phyloP scores from a whole-genome alignment of 1,140 invertebrate species.

The Portunus trituberculatus region DNA sequence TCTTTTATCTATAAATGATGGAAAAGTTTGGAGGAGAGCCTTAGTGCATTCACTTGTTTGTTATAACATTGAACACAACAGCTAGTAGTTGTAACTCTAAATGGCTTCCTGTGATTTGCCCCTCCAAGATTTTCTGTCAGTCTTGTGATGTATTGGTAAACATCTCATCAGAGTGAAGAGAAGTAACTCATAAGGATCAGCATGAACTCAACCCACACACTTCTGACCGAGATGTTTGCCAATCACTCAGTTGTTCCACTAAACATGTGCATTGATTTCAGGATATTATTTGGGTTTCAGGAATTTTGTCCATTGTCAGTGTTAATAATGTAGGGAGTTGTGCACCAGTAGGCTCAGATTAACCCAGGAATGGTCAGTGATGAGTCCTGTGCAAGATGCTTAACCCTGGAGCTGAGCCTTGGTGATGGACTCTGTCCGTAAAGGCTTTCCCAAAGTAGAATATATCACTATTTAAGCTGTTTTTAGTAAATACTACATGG shows the following conservation, averaged over 20 bases:
- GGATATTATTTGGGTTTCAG: slow-evolving; percentile 58
- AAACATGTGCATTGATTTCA: slow-evolving; percentile 72
- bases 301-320: slow-evolving; percentile 35
- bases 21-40: background rate
- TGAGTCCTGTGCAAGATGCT: background rate
- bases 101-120: background rate
- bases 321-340: slow-evolving; percentile 42
- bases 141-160: slow-evolving; percentile 42
- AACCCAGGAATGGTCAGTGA: slow-evolving; percentile 33
- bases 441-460: slow-evolving; percentile 11
- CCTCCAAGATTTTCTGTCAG: slow-evolving; percentile 20
- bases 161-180: slow-evolving; percentile 54
- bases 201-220: background rate
- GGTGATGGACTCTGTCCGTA: background rate
- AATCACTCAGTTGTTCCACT: slow-evolving; percentile 62
- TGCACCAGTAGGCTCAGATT: slow-evolving; percentile 39
- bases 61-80: background rate
- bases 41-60: background rate
- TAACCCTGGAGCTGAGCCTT: background rate
- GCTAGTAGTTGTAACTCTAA: background rate
- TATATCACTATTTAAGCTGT: background rate
- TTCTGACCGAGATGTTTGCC: slow-evolving; percentile 50
- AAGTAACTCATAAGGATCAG: background rate
- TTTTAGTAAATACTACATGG: background rate
- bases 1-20: slow-evolving; percentile 36